Conservation (phyloP, 2,797 vertebrate genomes). For the Notolepis coatsorum region DNA sequence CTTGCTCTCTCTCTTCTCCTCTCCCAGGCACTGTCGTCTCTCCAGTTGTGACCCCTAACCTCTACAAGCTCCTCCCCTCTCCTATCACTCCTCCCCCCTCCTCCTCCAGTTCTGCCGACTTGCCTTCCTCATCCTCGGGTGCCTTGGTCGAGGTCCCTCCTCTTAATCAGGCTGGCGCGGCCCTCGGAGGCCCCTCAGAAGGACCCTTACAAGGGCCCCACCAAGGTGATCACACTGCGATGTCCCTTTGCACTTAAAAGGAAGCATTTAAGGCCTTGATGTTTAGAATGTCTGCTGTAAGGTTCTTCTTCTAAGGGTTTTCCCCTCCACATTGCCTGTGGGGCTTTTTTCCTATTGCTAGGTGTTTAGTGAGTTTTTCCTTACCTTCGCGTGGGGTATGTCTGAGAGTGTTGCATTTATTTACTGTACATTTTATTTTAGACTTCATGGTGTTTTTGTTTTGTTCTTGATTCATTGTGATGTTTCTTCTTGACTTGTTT, state of each 20-base stretch:
- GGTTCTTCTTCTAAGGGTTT: too few species aligned
- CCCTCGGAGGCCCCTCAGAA: conserved; percentile 49
- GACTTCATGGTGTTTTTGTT: too few species aligned
- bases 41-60: conserved; percentile 71
- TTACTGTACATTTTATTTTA: too few species aligned
- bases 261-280: too few species aligned
- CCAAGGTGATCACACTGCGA: conserved; percentile 57
- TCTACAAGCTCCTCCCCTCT: conserved; percentile 67
- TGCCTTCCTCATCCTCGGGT: conserved; percentile 61
- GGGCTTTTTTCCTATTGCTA: neutral
- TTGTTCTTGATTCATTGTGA: too few species aligned
- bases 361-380: too few species aligned
- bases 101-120: conserved; percentile 40
- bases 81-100: conserved; percentile 42
- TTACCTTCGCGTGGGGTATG: neutral
- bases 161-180: conserved; percentile 67
- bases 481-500: too few species aligned
- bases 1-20: neutral
- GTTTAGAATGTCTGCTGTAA: too few species aligned
- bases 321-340: too few species aligned
- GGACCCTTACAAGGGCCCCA: conserved; percentile 32
- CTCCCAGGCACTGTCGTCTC: conserved; percentile 59
- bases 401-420: too few species aligned
- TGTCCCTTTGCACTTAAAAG: too few species aligned
- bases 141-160: conserved; percentile 61